These are phyloP conservation scores for Glaucidium brasilianum DNA, from an alignment of 2,113 vertebrate species.

Conservation along the genomic window DNA sequence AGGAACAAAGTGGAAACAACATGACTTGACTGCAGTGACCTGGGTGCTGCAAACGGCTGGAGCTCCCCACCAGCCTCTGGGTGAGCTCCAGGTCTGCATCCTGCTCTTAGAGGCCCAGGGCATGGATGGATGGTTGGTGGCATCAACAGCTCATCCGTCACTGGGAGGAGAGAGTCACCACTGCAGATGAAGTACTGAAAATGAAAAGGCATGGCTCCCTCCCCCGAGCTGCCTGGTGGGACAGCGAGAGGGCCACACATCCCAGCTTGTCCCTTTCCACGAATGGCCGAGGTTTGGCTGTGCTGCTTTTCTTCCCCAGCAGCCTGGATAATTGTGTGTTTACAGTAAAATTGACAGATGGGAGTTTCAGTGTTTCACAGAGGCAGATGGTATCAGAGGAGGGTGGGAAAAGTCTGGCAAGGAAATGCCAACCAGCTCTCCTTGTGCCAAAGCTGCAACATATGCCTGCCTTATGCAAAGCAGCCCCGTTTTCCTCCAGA, in stretches of 20 bases:
- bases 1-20: background rate
- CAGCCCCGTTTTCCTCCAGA: constrained; percentile 4
- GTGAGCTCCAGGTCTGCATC: background rate
- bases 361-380: constrained; percentile 39
- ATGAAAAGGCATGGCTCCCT: background rate
- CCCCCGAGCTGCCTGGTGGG: background rate
- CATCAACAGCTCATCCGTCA: background rate
- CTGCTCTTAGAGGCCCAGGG: background rate
- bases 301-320: background rate
- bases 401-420: constrained; percentile 68
- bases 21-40: background rate
- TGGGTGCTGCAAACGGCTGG: background rate
- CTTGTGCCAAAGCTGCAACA: constrained; percentile 62
- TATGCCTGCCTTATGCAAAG: constrained; percentile 70
- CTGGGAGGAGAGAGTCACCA: background rate
- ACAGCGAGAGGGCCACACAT: background rate
- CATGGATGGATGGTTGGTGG: background rate
- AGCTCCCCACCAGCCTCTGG: background rate
- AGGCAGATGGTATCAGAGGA: constrained; percentile 70
- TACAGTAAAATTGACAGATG: constrained; percentile 68
- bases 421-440: constrained; percentile 39
- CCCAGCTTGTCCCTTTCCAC: background rate
- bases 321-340: constrained; percentile 62
- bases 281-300: background rate
- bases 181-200: background rate